Conservation (phyloP, 2,888 invertebrate genomes). For the Lasioglossum oenotherae region DNA sequence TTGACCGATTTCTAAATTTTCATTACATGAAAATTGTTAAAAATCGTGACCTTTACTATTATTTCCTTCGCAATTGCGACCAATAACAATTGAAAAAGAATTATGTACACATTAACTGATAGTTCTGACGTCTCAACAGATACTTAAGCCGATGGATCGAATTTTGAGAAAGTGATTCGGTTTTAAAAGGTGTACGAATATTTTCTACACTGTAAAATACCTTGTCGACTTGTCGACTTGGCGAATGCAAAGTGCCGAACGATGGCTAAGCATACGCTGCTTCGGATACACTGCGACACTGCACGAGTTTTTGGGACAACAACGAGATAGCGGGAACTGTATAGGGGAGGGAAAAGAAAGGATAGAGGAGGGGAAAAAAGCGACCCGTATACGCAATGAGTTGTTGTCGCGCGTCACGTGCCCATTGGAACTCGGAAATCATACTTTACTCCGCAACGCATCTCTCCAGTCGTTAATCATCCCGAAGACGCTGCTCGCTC, state of each 20-base stretch:
- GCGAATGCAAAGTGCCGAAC: background rate
- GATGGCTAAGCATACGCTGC: background rate
- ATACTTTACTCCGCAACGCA: conserved; percentile 53
- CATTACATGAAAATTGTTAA: too few species aligned
- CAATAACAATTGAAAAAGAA: too few species aligned
- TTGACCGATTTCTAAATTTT: too few species aligned
- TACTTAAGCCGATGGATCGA: too few species aligned
- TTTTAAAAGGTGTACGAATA: too few species aligned
- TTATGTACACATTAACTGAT: too few species aligned
- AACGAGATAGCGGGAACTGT: conserved; percentile 23
- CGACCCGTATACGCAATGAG: conserved; percentile 29
- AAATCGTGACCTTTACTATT: too few species aligned
- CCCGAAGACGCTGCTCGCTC: conserved; percentile 26
- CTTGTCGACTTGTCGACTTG: background rate
- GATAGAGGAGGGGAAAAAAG: conserved; percentile 30
- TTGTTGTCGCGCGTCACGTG: conserved; percentile 21
- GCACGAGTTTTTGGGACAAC: conserved; percentile 24
- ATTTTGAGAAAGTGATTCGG: too few species aligned
- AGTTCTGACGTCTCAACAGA: too few species aligned
- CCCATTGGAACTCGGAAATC: conserved; percentile 63
- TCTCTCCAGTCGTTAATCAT: background rate
- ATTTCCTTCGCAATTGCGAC: too few species aligned
- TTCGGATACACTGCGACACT: conserved; percentile 39
- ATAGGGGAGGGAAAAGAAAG: conserved; percentile 1
- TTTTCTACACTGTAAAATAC: background rate